phyloP scores from a whole-genome alignment of 2,888 invertebrate genomes.

The Epistrophella euchroma region DNA sequence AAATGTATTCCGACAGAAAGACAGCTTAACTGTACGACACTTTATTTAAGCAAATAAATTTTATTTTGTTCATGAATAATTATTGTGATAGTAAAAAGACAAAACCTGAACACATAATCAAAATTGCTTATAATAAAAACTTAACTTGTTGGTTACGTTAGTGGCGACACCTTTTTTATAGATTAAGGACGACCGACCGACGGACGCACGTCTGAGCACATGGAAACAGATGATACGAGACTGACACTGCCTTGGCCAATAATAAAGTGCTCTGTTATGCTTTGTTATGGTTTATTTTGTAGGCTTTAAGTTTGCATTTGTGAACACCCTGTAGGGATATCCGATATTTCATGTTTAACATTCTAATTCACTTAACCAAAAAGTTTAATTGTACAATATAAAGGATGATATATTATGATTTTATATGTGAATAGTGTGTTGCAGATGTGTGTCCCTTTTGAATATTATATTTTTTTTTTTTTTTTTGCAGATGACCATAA shows the following conservation, averaged over 20 bases:
- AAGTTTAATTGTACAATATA: neutral
- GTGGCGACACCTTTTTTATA: slow-evolving; percentile 6
- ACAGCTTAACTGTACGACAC: neutral
- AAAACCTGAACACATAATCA: neutral
- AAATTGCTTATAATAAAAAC: neutral
- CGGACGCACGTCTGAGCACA: slow-evolving; percentile 9
- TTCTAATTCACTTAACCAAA: neutral
- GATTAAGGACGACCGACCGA: neutral
- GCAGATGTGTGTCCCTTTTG: neutral
- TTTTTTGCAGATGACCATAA: neutral
- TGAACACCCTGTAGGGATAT: neutral
- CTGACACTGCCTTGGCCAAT: too few relatives aligned
- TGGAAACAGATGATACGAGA: neutral
- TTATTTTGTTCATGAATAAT: neutral
- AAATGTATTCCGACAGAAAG: too few relatives aligned
- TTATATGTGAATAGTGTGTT: neutral
- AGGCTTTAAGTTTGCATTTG: neutral
- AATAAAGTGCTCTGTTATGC: neutral
- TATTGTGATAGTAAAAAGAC: neutral
- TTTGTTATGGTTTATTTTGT: neutral
- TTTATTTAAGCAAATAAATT: neutral
- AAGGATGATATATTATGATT: slow-evolving; percentile 10
- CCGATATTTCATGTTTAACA: neutral
- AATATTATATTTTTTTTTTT: neutral
- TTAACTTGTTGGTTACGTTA: neutral